phyloP scores from a whole-genome alignment of 2,797 vertebrate genomes.

The Hybognathus amarus region DNA sequence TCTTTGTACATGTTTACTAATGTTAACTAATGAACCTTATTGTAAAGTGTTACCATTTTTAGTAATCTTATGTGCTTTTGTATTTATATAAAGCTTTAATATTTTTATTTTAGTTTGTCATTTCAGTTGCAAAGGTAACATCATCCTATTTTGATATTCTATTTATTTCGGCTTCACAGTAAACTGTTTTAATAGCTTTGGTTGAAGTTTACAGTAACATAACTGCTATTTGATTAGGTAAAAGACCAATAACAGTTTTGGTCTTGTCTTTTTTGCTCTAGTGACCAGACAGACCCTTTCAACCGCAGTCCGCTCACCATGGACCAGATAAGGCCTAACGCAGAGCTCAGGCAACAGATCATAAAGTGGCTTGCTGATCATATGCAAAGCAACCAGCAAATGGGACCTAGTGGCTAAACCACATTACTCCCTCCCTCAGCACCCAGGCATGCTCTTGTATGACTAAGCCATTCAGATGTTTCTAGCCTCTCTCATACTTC shows the following conservation, averaged over 20 bases:
- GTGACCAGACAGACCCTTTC: constrained; percentile 98
- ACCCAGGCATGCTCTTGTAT: constrained; percentile 41
- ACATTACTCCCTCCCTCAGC: constrained; percentile 30
- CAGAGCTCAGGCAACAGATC: constrained; percentile 94
- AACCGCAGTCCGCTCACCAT: constrained; percentile 98
- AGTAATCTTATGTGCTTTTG: neutral
- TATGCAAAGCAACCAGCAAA: constrained; percentile 85
- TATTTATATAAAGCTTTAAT: neutral
- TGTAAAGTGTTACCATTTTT: too few relatives aligned
- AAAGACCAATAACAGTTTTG: neutral
- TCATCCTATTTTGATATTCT: neutral
- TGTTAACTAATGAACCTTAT: too few relatives aligned
- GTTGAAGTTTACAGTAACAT: neutral
- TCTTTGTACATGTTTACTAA: too few relatives aligned
- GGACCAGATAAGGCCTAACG: constrained; percentile 98
- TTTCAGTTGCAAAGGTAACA: neutral
- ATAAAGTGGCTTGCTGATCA: constrained; percentile 91
- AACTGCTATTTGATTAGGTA: neutral
- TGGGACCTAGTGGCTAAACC: constrained; percentile 81
- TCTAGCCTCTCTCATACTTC: constrained; percentile 33
- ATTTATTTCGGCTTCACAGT: neutral
- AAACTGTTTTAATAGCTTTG: neutral
- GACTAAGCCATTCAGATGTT: constrained; percentile 41
- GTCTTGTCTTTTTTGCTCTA: constrained; percentile 66
- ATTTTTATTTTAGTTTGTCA: too few relatives aligned